phyloP scores from a whole-genome alignment of 2,797 vertebrate genomes.

The Myripristis jacobus region DNA sequence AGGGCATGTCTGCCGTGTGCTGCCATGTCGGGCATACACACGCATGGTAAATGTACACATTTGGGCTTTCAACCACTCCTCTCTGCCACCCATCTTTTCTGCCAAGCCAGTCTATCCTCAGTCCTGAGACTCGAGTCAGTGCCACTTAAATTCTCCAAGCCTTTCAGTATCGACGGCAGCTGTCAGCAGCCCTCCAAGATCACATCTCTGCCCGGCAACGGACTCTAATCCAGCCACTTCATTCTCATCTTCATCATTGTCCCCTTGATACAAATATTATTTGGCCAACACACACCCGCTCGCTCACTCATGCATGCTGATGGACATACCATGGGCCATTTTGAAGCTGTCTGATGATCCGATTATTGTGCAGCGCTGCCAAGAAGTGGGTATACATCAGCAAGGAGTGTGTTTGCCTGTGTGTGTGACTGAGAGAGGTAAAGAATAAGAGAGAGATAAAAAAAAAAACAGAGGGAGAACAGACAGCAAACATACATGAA shows the following conservation, averaged over 20 bases:
- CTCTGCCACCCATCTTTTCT: constrained; percentile 37
- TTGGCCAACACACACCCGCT: constrained; percentile 38
- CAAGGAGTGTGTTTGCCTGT: constrained; percentile 17
- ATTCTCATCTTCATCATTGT: constrained; percentile 63
- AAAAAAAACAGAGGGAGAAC: constrained; percentile 20
- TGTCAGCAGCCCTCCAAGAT: constrained; percentile 67
- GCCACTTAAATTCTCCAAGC: constrained; percentile 58
- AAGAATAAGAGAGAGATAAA: constrained; percentile 21
- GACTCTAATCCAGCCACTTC: constrained; percentile 65
- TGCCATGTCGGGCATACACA: constrained; percentile 33
- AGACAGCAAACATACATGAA: constrained; percentile 31
- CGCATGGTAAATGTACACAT: constrained; percentile 42
- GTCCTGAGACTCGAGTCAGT: constrained; percentile 55
- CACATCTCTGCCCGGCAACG: constrained; percentile 37
- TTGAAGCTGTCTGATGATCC: constrained; percentile 14
- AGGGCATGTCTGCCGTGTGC: constrained; percentile 10
- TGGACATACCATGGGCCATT: constrained; percentile 8
- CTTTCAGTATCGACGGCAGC: constrained; percentile 66
- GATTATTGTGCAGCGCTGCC: background rate
- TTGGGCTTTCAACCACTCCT: constrained; percentile 38
- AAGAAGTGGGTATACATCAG: background rate
- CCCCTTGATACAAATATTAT: constrained; percentile 49
- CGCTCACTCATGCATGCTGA: constrained; percentile 5
- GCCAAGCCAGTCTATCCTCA: constrained; percentile 36
- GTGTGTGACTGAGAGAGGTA: constrained; percentile 33